Evolutionary conservation across 2,113 vertebrate species (phyloP).

Genomic region (pig (Sus scrofa)): DNA sequence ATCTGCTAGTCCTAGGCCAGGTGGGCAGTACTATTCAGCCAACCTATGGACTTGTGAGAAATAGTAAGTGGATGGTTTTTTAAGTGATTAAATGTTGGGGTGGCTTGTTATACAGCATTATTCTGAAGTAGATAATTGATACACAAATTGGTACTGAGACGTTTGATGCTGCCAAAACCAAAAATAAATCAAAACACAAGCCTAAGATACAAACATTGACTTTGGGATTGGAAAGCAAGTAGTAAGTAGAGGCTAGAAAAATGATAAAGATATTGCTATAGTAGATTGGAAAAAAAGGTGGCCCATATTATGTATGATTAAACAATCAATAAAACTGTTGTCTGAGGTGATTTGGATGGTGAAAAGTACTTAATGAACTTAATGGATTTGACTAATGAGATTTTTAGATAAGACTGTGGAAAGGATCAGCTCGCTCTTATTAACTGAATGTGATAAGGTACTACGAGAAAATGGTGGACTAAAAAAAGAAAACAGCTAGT

Average conservation of each 20-base stretch:
- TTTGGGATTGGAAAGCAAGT: constrained; percentile 2
- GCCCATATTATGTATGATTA: background rate
- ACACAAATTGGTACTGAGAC: background rate
- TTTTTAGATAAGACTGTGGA: background rate
- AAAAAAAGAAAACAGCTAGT: constrained; percentile 14
- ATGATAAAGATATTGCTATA: background rate
- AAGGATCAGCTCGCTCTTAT: constrained; percentile 14
- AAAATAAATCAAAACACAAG: background rate
- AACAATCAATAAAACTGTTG: background rate
- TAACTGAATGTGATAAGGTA: background rate
- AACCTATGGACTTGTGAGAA: background rate
- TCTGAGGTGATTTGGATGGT: constrained; percentile 22
- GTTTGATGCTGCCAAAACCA: background rate
- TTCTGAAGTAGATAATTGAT: background rate
- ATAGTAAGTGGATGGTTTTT: background rate
- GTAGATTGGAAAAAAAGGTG: background rate
- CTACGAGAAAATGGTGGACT: background rate
- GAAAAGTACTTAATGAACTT: constrained; percentile 1
- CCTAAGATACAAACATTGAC: background rate
- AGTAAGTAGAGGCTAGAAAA: background rate
- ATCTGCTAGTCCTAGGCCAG: background rate
- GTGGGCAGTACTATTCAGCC: background rate
- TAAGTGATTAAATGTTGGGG: background rate
- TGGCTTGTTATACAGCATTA: background rate
- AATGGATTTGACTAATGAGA: background rate